Percentiles rank a stretch among this genome's conserved stretches.
These are phyloP conservation scores for Eulemur albifrons DNA, from an alignment of 2,797 vertebrate species.

Conservation along the genomic window DNA sequence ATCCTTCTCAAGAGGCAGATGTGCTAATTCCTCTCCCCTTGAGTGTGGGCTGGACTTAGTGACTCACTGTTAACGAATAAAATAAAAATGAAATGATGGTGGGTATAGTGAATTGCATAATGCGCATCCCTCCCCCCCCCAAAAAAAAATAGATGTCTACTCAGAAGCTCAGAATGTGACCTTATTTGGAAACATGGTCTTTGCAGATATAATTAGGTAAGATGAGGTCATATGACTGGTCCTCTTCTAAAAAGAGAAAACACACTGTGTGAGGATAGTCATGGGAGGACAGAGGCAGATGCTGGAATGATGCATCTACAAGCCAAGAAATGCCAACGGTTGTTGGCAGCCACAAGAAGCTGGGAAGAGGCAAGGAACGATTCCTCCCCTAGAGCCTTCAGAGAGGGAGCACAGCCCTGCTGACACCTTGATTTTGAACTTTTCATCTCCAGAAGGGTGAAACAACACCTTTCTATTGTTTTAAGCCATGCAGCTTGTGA, in stretches of 20 bases:
- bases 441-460: neutral
- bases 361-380: neutral
- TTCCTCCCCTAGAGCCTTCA: neutral
- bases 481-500: neutral
- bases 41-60: neutral
- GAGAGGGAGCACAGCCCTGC: neutral
- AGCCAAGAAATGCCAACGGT: neutral
- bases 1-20: neutral
- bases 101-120: neutral
- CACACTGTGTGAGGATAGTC: neutral
- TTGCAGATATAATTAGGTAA: neutral
- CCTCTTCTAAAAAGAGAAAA: neutral
- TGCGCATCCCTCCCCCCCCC: fast-evolving
- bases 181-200: neutral
- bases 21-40: neutral
- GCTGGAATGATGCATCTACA: neutral
- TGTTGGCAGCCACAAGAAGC: neutral
- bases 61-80: neutral
- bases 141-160: neutral
- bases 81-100: neutral
- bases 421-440: neutral
- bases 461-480: neutral
- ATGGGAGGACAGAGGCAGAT: neutral
- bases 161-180: neutral
- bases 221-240: neutral